phyloP scores from a whole-genome alignment of 2,113 vertebrate species.

The Epinephelus moara region DNA sequence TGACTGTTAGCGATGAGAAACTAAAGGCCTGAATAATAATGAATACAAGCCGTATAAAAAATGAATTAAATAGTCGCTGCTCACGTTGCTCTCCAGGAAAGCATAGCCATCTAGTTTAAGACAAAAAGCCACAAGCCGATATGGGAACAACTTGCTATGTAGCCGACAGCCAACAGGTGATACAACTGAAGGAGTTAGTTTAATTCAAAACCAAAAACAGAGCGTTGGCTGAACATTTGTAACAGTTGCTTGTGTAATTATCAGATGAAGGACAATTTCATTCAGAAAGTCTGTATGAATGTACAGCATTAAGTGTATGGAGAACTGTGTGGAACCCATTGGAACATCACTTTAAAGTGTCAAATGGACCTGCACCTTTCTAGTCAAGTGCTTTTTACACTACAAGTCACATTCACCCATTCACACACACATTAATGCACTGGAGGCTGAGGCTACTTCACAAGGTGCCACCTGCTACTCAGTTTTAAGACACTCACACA shows the following conservation, averaged over 20 bases:
- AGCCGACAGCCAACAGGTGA: background rate
- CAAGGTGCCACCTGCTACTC: too few species aligned
- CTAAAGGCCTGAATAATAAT: conserved; percentile 33
- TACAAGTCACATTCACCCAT: too few species aligned
- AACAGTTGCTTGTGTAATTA: background rate
- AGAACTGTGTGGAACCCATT: background rate
- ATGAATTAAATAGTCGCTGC: conserved; percentile 2
- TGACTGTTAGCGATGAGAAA: conserved; percentile 40
- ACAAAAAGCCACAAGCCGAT: background rate
- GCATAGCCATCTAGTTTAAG: background rate
- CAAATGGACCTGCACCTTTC: too few species aligned
- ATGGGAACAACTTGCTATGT: background rate
- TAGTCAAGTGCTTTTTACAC: too few species aligned
- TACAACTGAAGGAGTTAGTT: background rate
- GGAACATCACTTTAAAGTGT: background rate
- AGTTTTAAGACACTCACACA: too few species aligned
- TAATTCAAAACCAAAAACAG: background rate
- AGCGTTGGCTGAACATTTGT: background rate
- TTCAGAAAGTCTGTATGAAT: background rate
- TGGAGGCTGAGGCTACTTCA: too few species aligned
- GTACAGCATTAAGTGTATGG: background rate
- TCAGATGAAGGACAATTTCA: background rate
- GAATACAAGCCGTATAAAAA: conserved; percentile 20
- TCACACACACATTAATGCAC: too few species aligned
- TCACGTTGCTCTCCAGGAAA: conserved; percentile 10